Evolutionary conservation across 2,888 invertebrate genomes (phyloP), one percentile per base, ranked within the genome.

Genomic region (Sicus ferrugineus): DNA sequence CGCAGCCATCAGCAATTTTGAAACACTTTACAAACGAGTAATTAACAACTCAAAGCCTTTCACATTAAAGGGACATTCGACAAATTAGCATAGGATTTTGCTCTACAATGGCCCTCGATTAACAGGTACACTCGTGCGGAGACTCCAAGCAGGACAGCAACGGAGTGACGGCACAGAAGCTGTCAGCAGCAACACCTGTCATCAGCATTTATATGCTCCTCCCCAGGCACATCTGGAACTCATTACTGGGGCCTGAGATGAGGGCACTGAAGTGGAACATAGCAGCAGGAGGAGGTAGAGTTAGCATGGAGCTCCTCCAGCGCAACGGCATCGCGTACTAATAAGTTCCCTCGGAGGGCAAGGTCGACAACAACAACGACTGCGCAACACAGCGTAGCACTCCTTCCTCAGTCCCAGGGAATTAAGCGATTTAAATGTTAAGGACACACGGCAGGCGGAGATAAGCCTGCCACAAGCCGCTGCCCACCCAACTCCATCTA

Each of bases 171-270:
- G 28, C 34, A 19, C 64, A 50, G 21, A 26, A 64, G 50, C 64
- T 16, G 50, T 30, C 23, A 64, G 50, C 30, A 30, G 52, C 6
- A 64, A 64, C 64, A 64, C 52, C 64, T 64, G 64, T 64, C 64
- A 50, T 52, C 31, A 21, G 50, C 64, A 64, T 64, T 64, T 34
- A 64, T 64, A 21, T 42, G 23, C 26, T 42, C 42, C 7, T 2
- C 38, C n/a, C 23, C 19, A n/a, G 16, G 34, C 42, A 38, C 23
- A 7, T n/a, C 7, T 9, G 16, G 6, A n/a, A 21, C 38, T 21
- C 31, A 61, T 38, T 61, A 42, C 19, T 23, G 23, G n/a, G 14
- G 34, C 26, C 38, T 7, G 42, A 52, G 21, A 52, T 19, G 21
- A 52, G 21, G n/a, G 7, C 6, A 48, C n/a, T 48, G 48, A 48